phyloP scores from a whole-genome alignment of 2,888 invertebrate species.

The Trilocha varians region DNA sequence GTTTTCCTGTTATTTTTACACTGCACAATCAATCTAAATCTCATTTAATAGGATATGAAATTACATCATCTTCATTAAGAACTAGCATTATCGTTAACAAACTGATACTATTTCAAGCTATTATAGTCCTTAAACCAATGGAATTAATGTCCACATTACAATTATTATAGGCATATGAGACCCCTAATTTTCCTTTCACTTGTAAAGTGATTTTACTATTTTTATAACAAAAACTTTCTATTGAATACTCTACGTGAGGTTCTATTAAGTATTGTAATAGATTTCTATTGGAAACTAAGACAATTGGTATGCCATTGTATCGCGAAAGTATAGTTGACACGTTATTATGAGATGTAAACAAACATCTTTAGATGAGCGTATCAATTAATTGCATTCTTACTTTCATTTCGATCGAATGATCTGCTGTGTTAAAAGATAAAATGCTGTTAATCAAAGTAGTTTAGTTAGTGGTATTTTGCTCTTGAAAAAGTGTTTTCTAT shows the following conservation, averaged over 20 bases:
- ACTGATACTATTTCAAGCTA: neutral
- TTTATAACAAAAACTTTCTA: slow-evolving; percentile 54
- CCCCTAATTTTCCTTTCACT: slow-evolving; percentile 61
- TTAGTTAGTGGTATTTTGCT: no score
- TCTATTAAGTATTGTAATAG: slow-evolving; percentile 28
- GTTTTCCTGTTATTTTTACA: no score
- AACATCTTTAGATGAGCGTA: no score
- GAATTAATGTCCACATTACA: neutral
- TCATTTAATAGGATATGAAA: neutral
- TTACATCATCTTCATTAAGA: neutral
- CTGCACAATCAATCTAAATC: no score
- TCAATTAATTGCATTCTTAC: no score
- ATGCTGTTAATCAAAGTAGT: no score
- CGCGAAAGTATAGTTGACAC: neutral
- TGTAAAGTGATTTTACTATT: slow-evolving; percentile 44
- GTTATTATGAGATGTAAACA: no score
- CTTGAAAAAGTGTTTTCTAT: no score
- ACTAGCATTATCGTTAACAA: neutral
- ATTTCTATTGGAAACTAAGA: slow-evolving; percentile 6
- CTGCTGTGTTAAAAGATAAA: no score
- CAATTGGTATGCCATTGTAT: neutral
- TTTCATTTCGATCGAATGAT: no score
- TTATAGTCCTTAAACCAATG: neutral
- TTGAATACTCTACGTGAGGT: slow-evolving; percentile 47
- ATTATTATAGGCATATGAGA: slow-evolving; percentile 27